phyloP scores from a whole-genome alignment of 2,888 invertebrate genomes.

The Alcis repandata region DNA sequence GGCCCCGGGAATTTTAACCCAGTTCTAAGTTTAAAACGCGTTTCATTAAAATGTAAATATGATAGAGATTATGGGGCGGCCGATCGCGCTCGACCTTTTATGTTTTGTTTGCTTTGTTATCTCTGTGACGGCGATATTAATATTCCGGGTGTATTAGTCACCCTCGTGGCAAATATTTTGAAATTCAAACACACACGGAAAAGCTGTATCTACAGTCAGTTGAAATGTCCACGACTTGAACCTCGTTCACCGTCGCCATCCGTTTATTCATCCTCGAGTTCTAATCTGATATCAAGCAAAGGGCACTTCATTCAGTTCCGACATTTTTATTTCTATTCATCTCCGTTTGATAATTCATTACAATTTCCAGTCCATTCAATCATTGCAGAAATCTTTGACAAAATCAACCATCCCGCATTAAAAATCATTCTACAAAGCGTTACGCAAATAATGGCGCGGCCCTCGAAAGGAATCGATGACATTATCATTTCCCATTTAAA shows the following conservation, averaged over 20 bases:
- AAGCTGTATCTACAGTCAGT: slow-evolving; percentile 6
- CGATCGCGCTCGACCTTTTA: slow-evolving; percentile 24
- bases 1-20: slow-evolving; percentile 51
- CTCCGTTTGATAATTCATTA: slow-evolving; percentile 14
- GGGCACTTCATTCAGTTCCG: slow-evolving; percentile 3
- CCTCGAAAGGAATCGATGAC: slow-evolving; percentile 56
- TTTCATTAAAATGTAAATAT: slow-evolving; percentile 50
- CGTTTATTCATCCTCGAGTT: slow-evolving; percentile 2
- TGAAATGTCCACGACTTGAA: background rate
- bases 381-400: slow-evolving; percentile 20
- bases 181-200: background rate
- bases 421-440: slow-evolving; percentile 34
- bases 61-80: slow-evolving; percentile 42
- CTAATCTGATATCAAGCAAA: slow-evolving; percentile 3
- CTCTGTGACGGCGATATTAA: slow-evolving; percentile 23
- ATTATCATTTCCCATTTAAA: slow-evolving; percentile 69
- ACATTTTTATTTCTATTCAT: slow-evolving; percentile 16
- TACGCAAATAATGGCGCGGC: slow-evolving; percentile 30
- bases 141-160: slow-evolving; percentile 20
- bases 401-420: slow-evolving; percentile 41
- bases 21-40: slow-evolving; percentile 42
- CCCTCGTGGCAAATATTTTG: slow-evolving; percentile 19
- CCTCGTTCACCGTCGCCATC: background rate
- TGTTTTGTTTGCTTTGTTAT: slow-evolving; percentile 35
- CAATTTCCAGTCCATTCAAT: slow-evolving; percentile 21